A percentile compares a stretch with the other conserved stretches of the same genome.
Conservation (phyloP, 2,113 vertebrate species). For the Takifugu bimaculatus region DNA sequence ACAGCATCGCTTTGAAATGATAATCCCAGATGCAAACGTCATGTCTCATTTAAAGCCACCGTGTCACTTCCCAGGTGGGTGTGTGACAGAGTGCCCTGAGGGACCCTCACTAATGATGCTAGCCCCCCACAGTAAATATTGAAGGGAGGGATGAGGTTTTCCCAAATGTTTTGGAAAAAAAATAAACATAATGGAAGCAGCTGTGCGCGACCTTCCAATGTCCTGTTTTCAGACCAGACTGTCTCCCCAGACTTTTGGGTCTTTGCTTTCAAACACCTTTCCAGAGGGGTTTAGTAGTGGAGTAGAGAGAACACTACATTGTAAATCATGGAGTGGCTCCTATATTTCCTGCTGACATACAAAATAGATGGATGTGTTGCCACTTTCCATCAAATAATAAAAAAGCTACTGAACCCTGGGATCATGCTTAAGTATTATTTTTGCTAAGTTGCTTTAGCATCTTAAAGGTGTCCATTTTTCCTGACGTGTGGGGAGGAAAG, state of each 20-base stretch:
- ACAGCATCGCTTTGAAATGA: slow-evolving; percentile 69
- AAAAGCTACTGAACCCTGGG: too few species aligned
- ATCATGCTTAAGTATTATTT: too few species aligned
- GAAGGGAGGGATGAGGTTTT: slow-evolving; percentile 52
- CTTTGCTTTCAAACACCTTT: slow-evolving; percentile 38
- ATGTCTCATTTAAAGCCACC: slow-evolving; percentile 74
- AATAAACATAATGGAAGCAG: slow-evolving; percentile 56
- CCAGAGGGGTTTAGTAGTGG: not conserved
- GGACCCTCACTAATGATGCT: slow-evolving; percentile 67
- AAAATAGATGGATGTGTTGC: too few species aligned
- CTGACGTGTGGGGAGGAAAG: slow-evolving; percentile 37
- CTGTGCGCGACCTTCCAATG: slow-evolving; percentile 60
- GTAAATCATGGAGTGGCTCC: slow-evolving; percentile 18
- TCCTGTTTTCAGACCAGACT: slow-evolving; percentile 50
- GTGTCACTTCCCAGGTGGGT: slow-evolving; percentile 72
- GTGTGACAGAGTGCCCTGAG: slow-evolving; percentile 65
- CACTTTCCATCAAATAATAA: too few species aligned
- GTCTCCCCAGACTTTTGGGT: slow-evolving; percentile 31
- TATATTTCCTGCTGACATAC: slow-evolving; percentile 5
- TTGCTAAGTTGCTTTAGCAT: slow-evolving; percentile 15
- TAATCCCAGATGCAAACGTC: slow-evolving; percentile 71
- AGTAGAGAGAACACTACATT: slow-evolving; percentile 1
- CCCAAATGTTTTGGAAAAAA: slow-evolving; percentile 53
- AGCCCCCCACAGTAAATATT: slow-evolving; percentile 60
- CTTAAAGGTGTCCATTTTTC: slow-evolving; percentile 24